These are phyloP conservation scores for Parochlus steinenii DNA, from an alignment of 2,888 invertebrate genomes.

Conservation along the genomic window DNA sequence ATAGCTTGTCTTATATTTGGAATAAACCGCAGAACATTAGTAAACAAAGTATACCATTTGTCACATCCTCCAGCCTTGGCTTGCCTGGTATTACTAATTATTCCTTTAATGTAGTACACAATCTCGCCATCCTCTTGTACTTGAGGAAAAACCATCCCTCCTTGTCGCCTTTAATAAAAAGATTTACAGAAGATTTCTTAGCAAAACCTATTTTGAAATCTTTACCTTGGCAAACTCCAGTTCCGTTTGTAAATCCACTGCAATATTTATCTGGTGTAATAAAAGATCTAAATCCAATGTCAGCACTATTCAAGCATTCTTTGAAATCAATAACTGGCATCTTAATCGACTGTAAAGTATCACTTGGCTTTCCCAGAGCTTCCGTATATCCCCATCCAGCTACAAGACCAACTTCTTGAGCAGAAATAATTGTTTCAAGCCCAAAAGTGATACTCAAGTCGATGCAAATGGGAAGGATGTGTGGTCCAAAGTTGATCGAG, in stretches of 20 bases:
- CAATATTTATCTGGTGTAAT: constrained; percentile 1
- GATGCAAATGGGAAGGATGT: background rate
- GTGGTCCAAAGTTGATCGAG: background rate
- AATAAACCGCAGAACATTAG: too few species aligned
- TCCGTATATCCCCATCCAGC: constrained; percentile 2
- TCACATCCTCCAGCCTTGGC: background rate
- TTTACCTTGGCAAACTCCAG: too few species aligned
- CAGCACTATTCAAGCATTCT: background rate
- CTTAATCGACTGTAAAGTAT: background rate
- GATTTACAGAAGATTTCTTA: too few species aligned
- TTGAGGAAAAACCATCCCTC: too few species aligned
- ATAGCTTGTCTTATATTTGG: too few species aligned
- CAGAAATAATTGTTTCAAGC: background rate
- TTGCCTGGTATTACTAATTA: background rate
- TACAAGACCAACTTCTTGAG: background rate
- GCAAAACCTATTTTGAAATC: too few species aligned
- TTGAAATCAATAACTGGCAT: background rate
- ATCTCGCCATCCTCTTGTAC: background rate
- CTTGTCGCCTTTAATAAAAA: too few species aligned
- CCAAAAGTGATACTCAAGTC: too few species aligned
- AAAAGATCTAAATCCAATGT: background rate
- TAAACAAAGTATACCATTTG: constrained; percentile 1
- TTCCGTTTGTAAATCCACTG: background rate
- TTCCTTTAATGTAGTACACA: background rate
- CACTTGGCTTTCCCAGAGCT: background rate